Evolutionary conservation across 2,797 vertebrate genomes (phyloP).

Genomic region (Simalia tracyae): DNA sequence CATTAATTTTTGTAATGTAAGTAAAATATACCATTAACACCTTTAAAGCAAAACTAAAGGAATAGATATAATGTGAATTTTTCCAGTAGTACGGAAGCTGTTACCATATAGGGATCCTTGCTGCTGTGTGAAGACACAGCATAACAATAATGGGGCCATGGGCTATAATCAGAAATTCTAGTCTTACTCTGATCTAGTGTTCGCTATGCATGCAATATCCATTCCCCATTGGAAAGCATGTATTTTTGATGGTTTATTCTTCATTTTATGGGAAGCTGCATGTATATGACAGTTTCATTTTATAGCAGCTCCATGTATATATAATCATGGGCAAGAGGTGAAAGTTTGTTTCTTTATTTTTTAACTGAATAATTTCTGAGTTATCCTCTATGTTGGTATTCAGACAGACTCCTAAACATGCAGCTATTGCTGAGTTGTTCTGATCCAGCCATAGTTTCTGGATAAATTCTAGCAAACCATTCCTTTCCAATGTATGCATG

Average conservation of each 20-base stretch:
- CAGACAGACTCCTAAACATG: no score
- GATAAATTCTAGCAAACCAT: background rate
- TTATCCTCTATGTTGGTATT: no score
- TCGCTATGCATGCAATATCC: no score
- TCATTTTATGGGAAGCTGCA: background rate
- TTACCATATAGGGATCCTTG: background rate
- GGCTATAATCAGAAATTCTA: background rate
- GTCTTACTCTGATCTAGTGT: background rate
- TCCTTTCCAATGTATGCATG: no score
- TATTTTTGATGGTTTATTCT: background rate
- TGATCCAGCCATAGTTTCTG: background rate
- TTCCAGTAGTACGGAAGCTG: background rate
- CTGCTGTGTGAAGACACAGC: background rate
- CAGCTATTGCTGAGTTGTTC: no score
- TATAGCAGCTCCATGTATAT: no score
- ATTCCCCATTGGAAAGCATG: no score
- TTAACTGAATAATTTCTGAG: no score
- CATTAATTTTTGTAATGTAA: constrained; percentile 33
- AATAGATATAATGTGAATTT: background rate
- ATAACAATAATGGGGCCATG: background rate
- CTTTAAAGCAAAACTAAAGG: background rate
- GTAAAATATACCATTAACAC: background rate
- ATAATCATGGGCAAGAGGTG: no score
- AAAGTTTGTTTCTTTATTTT: no score
- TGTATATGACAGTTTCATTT: no score